Evolutionary conservation across 1,140 invertebrate genomes (phyloP).

Genomic region (Drosophila kanapiae): DNA sequence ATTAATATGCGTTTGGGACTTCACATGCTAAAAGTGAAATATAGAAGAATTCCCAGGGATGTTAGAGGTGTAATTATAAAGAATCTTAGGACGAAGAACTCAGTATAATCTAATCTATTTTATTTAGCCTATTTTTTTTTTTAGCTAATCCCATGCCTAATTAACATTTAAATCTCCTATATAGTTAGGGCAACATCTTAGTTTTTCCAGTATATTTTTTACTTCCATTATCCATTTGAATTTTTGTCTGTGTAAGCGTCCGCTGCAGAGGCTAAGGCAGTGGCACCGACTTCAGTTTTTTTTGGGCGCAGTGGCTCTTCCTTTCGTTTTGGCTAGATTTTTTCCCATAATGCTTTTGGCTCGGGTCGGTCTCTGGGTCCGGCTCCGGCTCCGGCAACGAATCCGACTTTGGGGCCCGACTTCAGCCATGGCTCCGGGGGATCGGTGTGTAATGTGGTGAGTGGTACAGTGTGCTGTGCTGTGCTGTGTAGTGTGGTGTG

Average conservation of each 20-base stretch:
- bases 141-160: too few relatives aligned
- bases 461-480: slow-evolving; percentile 29
- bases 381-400: slow-evolving; percentile 15
- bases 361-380: slow-evolving; percentile 34
- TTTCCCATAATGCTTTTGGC: slow-evolving; percentile 75
- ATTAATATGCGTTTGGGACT: too few relatives aligned
- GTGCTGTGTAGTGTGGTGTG: slow-evolving; percentile 49
- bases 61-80: too few relatives aligned
- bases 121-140: too few relatives aligned
- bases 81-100: too few relatives aligned
- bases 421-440: slow-evolving; percentile 17
- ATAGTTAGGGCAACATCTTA: not conserved
- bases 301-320: slow-evolving; percentile 82
- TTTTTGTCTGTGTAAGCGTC: not conserved
- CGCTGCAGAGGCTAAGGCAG: slow-evolving; percentile 9
- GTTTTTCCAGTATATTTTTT: not conserved
- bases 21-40: too few relatives aligned
- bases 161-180: not conserved
- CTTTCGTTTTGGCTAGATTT: slow-evolving; percentile 81
- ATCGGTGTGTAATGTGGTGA: slow-evolving; percentile 18
- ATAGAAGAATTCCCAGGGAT: too few relatives aligned
- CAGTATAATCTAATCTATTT: too few relatives aligned
- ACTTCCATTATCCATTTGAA: too few relatives aligned
- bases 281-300: slow-evolving; percentile 52
- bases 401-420: slow-evolving; percentile 16